Evolutionary conservation across 2,113 vertebrate genomes (phyloP), one percentile per base, ranked within the genome.

Genomic region (Scopus umbretta): DNA sequence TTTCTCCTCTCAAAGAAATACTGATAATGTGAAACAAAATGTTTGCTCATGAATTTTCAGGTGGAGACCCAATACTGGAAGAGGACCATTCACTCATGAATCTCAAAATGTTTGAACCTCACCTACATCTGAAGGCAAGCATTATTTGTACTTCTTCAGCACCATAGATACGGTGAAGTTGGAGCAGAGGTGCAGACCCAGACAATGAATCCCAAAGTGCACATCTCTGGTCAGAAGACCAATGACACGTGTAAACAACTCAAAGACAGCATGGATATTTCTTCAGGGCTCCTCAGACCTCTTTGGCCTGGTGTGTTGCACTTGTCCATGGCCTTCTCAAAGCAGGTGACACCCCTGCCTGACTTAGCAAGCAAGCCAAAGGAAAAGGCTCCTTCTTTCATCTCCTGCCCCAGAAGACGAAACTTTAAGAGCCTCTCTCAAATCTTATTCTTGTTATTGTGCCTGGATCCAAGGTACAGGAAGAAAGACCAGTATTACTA

Each of bases 161-260:
- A 71, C 18, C 32, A 20, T 1, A 29, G 18, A 45, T 7, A 4
- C 1, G 3, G 38, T 19, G 9, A 83, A 76, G 36, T 0, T 32
- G 25, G n/a, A 74, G 16, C 45, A 61, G 14, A 80, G 8, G 36
- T 47, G 34, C 38, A 71, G 8, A 71, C 2, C 6, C 55, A 58
- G 42, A 55, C 1, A 2, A 30, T 25, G 40, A 87, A 81, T n/a
- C n/a, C 50, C 26, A 34, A 43, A 83, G 12, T 14, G 7, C 56
- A 23, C 11, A 32, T 26, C 13, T 74, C 47, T 43, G 63, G 2
- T 11, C 40, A 66, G 32, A 72, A 93, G 34, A 36, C 4, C 25
- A 14, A 26, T 10, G 8, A n/a, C 4, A 20, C 0, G 0, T 11
- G 22, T 23, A 38, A 90, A 63, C 9, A 14, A 4, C 9, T 68